phyloP scores from a whole-genome alignment of 2,888 invertebrate species.

The Julus scandinavius region DNA sequence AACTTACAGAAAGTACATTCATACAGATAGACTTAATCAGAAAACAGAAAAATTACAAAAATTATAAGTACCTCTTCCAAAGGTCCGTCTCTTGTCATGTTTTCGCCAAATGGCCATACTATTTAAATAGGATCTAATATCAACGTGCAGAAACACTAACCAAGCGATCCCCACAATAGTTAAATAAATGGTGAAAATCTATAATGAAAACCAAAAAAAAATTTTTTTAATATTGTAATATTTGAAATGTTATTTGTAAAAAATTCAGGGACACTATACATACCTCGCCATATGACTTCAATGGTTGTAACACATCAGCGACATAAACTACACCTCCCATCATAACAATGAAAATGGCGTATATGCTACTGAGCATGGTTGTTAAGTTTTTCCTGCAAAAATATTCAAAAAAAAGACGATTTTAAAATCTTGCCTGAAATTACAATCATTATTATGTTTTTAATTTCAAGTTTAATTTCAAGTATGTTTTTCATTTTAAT shows the following conservation, averaged over 20 bases:
- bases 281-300: conserved; percentile 70
- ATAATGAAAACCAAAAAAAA: conserved; percentile 61
- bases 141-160: conserved; percentile 72
- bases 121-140: conserved; percentile 71
- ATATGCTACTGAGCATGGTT: conserved; percentile 74
- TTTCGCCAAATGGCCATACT: conserved; percentile 51
- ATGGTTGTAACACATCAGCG: conserved; percentile 70
- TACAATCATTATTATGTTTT: background rate
- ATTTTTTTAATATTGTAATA: background rate
- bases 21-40: no score
- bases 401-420: conserved; percentile 3
- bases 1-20: no score
- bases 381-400: conserved; percentile 72
- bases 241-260: background rate
- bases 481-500: no score
- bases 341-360: conserved; percentile 76
- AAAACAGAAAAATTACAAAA: background rate
- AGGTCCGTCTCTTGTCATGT: conserved; percentile 49
- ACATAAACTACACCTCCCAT: conserved; percentile 75
- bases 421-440: background rate
- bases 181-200: conserved; percentile 75
- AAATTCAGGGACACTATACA: conserved; percentile 60
- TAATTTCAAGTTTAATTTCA: no score
- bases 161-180: conserved; percentile 73
- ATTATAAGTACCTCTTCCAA: conserved; percentile 39